Base-by-base conservation (phyloP, 2,888 invertebrate species). In the Myopa testacea region DNA sequence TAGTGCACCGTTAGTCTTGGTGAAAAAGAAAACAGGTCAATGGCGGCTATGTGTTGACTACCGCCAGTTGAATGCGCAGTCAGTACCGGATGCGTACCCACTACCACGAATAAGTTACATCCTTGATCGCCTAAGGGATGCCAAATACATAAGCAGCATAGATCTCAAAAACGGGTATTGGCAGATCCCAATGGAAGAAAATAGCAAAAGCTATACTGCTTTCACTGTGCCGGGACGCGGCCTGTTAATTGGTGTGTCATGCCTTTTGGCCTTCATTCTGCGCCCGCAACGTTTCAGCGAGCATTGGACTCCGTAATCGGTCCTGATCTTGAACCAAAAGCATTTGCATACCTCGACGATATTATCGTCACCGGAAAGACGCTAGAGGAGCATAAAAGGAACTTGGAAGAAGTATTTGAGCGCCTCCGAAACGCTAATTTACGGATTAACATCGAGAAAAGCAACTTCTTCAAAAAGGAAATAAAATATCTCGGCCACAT, bases 21-120 rank as follows among this genome's bases (percentile, higher is more conserved):
- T 65, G 1, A 10, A 60, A 4, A 74, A 74, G 26, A 76, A 73
- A n/a, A 65, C 60, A 16, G 69, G 55, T 14, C 40, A 68, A 14
- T 76, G 79, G 79, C 68, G 75, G 10, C 63, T 76, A 0, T 77
- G 77, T 14, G 55, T 77, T 2, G 77, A 79, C 16, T 77, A 63
- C 19, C 34, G 70, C 10, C 38, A 75, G 10, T 68, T 76, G 5
- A 76, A 76, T 45, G 45, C 60, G 5, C 16, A 45, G 14, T 67
- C 62, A 14, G 55, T 70, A 1, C 70, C 65, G 0, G 75, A 75
- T 63, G 75, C 65, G 3, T 75, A 65, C 16, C 78, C 67, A 4
- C 34, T 63, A 7, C 52, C 63, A 14, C 26, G 52, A 10, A 76
- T 63, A 26, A 6, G 50, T 7, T 12, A 70, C 50, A 70, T 70